Percentiles rank a stretch among this genome's conserved stretches.
Conservation (phyloP, 2,888 invertebrate species). For the Hirtodrosophila duncani region DNA sequence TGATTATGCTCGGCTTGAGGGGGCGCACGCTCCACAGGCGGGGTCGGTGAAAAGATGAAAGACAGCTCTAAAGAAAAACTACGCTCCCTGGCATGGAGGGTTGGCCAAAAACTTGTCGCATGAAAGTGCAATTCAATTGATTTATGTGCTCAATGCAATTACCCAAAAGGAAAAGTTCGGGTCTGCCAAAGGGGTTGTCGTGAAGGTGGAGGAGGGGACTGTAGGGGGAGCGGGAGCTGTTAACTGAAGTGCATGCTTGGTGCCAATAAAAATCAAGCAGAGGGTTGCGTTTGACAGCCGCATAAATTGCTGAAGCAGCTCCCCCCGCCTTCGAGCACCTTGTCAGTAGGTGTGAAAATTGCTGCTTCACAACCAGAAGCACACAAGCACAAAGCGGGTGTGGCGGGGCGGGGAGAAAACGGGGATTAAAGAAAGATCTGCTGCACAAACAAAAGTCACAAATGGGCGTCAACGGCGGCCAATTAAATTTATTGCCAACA, state of each 20-base stretch:
- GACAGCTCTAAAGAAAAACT: slow-evolving; percentile 52
- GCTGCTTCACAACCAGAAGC: slow-evolving; percentile 31
- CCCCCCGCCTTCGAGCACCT: slow-evolving; percentile 47
- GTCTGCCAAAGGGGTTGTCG: slow-evolving; percentile 6
- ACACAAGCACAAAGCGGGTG: slow-evolving; percentile 1
- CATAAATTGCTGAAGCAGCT: slow-evolving; percentile 66
- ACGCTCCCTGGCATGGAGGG: slow-evolving; percentile 44
- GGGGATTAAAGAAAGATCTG: too few species aligned
- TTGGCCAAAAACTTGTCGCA: slow-evolving; percentile 64
- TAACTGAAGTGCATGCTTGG: slow-evolving; percentile 47
- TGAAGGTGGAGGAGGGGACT: slow-evolving; percentile 15
- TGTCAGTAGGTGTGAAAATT: slow-evolving; percentile 67
- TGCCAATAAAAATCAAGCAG: slow-evolving; percentile 66
- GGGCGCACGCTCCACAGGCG: slow-evolving; percentile 25
- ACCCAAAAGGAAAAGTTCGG: slow-evolving; percentile 50
- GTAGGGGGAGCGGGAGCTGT: background rate
- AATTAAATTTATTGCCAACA: slow-evolving; percentile 65
- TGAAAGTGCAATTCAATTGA: slow-evolving; percentile 73
- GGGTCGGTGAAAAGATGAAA: slow-evolving; percentile 50
- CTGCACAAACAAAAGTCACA: slow-evolving; percentile 39
- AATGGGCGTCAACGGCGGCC: slow-evolving; percentile 48
- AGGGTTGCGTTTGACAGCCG: slow-evolving; percentile 68
- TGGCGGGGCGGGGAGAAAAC: too few species aligned
- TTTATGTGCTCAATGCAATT: slow-evolving; percentile 72
- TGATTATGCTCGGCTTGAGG: slow-evolving; percentile 58